Conservation (phyloP, 2,888 invertebrate species). For the Orthosia gracilis region DNA sequence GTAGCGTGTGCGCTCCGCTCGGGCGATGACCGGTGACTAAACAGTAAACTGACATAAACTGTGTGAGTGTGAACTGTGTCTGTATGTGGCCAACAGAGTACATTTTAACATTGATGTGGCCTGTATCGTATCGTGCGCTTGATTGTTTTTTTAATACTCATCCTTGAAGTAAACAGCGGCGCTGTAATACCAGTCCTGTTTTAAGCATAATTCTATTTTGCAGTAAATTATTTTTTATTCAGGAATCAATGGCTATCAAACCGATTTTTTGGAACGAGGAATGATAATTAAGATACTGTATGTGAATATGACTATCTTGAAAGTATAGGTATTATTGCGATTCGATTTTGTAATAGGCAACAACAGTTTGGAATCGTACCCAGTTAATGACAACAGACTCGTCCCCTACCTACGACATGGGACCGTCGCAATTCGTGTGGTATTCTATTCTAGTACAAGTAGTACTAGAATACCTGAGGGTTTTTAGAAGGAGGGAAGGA, state of each 20-base stretch:
- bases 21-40: constrained; percentile 40
- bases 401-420: background rate
- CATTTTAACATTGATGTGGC: too few relatives aligned
- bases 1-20: constrained; percentile 11
- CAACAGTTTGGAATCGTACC: background rate
- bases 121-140: too few relatives aligned
- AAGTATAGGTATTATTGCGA: background rate
- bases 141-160: too few relatives aligned
- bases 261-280: background rate
- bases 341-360: background rate
- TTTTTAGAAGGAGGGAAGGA: background rate
- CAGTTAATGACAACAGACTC: background rate
- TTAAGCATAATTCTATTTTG: constrained; percentile 10
- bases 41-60: too few relatives aligned
- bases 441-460: background rate
- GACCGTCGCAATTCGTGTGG: background rate
- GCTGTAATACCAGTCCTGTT: constrained; percentile 33
- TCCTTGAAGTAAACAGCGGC: constrained; percentile 28
- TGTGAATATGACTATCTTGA: background rate
- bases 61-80: too few relatives aligned
- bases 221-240: background rate
- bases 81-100: too few relatives aligned
- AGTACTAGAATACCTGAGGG: background rate
- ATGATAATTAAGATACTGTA: background rate
- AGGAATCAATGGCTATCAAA: background rate